Conservation (phyloP, 2,113 vertebrate species). For the Marcusenius ussheri region DNA sequence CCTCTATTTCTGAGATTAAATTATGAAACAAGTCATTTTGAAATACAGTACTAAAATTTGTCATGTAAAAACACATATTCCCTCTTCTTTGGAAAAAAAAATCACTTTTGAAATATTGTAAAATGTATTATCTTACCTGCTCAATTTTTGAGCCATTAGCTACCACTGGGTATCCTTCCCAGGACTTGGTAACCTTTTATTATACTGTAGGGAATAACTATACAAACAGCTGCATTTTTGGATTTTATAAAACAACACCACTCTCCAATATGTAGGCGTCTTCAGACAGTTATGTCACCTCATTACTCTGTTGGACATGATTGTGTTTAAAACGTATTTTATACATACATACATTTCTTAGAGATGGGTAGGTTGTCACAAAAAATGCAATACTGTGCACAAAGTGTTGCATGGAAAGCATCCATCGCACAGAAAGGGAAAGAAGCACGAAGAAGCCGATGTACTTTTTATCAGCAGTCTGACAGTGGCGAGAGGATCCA, state of each 20-base stretch:
- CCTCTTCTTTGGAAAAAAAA: background rate
- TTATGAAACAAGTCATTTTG: background rate
- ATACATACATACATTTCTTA: background rate
- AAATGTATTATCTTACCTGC: background rate
- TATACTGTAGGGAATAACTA: background rate
- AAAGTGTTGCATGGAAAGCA: background rate
- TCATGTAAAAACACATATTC: background rate
- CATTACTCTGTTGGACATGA: background rate
- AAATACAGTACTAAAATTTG: background rate
- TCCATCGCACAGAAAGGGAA: background rate
- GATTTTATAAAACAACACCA: background rate
- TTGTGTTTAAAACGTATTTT: background rate
- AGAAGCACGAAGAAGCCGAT: background rate
- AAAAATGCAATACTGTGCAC: background rate
- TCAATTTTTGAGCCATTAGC: background rate
- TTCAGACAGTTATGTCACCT: background rate
- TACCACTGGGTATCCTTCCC: background rate
- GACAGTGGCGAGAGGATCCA: background rate
- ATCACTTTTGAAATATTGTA: background rate
- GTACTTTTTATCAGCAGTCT: background rate
- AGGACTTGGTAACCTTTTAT: background rate
- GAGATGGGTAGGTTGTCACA: background rate
- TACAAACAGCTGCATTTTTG: background rate
- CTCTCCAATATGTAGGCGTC: background rate
- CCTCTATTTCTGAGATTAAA: background rate